Base-by-base conservation (phyloP, 2,797 vertebrate species). In the Lophotriccus pileatus region DNA sequence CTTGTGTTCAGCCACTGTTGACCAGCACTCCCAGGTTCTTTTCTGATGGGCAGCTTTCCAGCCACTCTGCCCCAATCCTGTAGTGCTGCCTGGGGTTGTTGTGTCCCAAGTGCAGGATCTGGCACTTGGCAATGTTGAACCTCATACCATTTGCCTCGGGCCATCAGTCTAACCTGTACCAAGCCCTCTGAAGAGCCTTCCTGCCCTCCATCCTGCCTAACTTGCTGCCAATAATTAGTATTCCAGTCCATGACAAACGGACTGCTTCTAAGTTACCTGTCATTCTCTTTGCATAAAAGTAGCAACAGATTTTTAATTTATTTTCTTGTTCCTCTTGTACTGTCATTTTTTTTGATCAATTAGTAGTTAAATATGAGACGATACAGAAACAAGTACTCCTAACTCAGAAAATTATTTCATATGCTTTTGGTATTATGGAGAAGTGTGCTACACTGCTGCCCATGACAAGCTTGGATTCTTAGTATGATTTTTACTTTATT, bases 61-160 rank as follows among this genome's bases (percentile, higher is more conserved):
- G 53, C 30, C 20, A 14, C 32, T 32, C 30, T 55, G 32, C 19
- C 53, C 53, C 53, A 55, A 11, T 55, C 32, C 53, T n/a, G 53
- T 55, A n/a, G 20, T 9, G 12, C 53, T 55, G 32, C 32, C 52
- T n/a, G 53, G 30, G 30, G 32, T 55, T 20, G 52, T 53, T 55
- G 52, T n/a, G 32, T 55, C 32, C 30, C 30, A 22, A 8, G 19
- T 55, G 53, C 32, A 55, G 52, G 30, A 55, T 21, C 12, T 55
- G 53, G 32, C 53, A 55, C 32, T 19, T 53, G 52, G 28, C 52
- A 53, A 10, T 53, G 18, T 20, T 53, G 18, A 53, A 80, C 14
- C 6, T 67, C 27, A 16, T 60, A 37, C 25, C 36, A 8, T 12
- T 78, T 22, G 60, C 34, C 19, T 43, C 0, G 0, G 39, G 10